Percentiles rank a stretch among this genome's conserved stretches.
Evolutionary conservation across 2,888 invertebrate species (phyloP).

Genomic region (Oxystoma pomonae): DNA sequence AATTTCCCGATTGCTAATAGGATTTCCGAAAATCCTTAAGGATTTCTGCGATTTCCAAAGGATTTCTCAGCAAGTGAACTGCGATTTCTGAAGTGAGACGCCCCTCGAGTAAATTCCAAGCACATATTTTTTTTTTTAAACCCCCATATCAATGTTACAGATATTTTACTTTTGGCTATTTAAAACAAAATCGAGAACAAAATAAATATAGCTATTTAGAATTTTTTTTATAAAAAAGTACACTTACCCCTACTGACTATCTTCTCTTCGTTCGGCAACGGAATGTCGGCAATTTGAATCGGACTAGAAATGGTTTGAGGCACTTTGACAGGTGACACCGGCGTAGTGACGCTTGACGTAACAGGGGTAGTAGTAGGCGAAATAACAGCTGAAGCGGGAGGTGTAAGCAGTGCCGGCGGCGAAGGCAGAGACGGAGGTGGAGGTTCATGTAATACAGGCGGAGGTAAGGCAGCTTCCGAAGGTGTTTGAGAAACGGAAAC

Average conservation of each 20-base stretch:
- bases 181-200: no score
- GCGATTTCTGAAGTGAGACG: no score
- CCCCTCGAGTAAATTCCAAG: no score
- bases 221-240: no score
- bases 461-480: not conserved
- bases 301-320: slow-evolving; percentile 1
- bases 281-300: slow-evolving; percentile 19
- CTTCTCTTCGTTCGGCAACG: slow-evolving; percentile 12
- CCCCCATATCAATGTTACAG: no score
- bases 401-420: not conserved
- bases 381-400: slow-evolving; percentile 10
- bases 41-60: no score
- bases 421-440: not conserved
- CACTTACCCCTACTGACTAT: not conserved
- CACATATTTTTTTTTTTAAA: no score
- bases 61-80: no score
- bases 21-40: no score
- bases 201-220: no score
- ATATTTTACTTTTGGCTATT: no score
- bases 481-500: not conserved
- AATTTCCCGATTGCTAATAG: no score
- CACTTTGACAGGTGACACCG: not conserved
- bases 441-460: slow-evolving; percentile 1
- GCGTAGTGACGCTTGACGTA: not conserved
- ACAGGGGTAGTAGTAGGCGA: slow-evolving; percentile 8